Base-by-base conservation (phyloP, 2,888 invertebrate genomes). In the Rhabditoides inermis region DNA sequence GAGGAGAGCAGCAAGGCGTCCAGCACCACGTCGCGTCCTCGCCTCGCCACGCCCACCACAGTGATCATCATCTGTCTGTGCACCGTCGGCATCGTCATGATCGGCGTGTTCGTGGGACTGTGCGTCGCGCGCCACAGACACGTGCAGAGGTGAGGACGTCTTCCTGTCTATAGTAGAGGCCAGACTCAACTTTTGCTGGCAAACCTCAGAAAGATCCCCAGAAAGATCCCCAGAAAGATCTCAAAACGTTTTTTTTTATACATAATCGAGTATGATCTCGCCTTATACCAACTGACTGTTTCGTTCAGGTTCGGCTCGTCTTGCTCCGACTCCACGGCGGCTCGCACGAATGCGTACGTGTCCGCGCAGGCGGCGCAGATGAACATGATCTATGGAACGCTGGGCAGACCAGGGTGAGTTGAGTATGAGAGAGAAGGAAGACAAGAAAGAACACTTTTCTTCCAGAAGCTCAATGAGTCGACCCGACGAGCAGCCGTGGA, bases 321-420 rank as follows among this genome's bases (percentile, higher is more conserved):
- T 27, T 51, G 56, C 35, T 54, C 60, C 32, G 58, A 65, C 50
- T 53, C 56, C 40, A 60, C 62, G 51, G 64, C 63, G 2, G 60
- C 68, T 12, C 53, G 75, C 32, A 63, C 70, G 22, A 60, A 65
- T 49, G 68, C 72, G n/a, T 71, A 71, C 55, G 65, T 72, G n/a
- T 58, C 65, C 4, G 63, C 69, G 3, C 60, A 68, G 42, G 59
- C 65, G 3, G 65, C 67, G 4, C 60, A 63, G 22, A 54, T 68
- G 55, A 62, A 67, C 49, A 46, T 58, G 55, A 56, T 63, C 35
- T 69, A 68, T 36, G 65, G 65, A 39, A 66, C 45, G 26, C 46
- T 52, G 48, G 55, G 51, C 51, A 58, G 51, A 54, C 54, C 36
- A 45, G 53, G 27, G 10, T 35, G 22, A 22, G 30, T n/a, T n/a